A percentile compares a stretch with the other conserved stretches of the same genome.
Conservation (phyloP, 2,888 invertebrate species). For the Trissolcus japonicus region DNA sequence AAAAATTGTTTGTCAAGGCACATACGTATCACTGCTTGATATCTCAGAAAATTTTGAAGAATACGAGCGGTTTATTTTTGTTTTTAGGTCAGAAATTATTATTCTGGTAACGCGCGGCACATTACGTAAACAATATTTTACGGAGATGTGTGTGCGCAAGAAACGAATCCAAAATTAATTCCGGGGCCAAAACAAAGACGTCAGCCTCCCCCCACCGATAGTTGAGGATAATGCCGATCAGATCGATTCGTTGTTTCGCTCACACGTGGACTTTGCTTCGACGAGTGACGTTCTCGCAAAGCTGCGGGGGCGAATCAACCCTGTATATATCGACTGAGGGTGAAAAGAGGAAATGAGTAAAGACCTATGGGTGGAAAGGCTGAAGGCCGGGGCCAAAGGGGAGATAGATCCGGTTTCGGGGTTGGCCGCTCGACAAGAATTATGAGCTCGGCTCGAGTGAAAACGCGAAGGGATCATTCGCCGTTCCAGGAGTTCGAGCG, state of each 20-base stretch:
- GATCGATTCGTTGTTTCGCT: slow-evolving; percentile 49
- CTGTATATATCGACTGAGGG: slow-evolving; percentile 55
- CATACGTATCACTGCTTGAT: background rate
- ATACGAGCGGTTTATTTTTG: slow-evolving; percentile 30
- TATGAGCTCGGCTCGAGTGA: slow-evolving; percentile 66
- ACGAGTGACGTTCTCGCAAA: slow-evolving; percentile 64
- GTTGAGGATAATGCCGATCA: slow-evolving; percentile 46
- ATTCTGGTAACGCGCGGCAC: slow-evolving; percentile 26
- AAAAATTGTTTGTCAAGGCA: slow-evolving; percentile 1
- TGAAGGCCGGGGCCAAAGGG: slow-evolving; percentile 59
- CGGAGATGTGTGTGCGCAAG: slow-evolving; percentile 14
- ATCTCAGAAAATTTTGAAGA: slow-evolving; percentile 5
- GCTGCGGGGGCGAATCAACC: slow-evolving; percentile 58
- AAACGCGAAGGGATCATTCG: slow-evolving; percentile 63
- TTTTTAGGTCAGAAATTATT: slow-evolving; percentile 47
- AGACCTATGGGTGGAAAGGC: slow-evolving; percentile 54
- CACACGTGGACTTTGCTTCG: slow-evolving; percentile 51
- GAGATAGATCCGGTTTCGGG: slow-evolving; percentile 57
- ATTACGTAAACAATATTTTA: slow-evolving; percentile 46
- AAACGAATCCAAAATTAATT: slow-evolving; percentile 53
- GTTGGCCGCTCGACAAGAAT: slow-evolving; percentile 65
- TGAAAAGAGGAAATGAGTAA: slow-evolving; percentile 60
- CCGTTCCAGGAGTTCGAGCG: slow-evolving; percentile 51
- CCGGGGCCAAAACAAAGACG: slow-evolving; percentile 59
- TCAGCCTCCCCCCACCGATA: slow-evolving; percentile 43